phyloP scores from a whole-genome alignment of 2,888 invertebrate genomes.

The Clusia tigrina region DNA sequence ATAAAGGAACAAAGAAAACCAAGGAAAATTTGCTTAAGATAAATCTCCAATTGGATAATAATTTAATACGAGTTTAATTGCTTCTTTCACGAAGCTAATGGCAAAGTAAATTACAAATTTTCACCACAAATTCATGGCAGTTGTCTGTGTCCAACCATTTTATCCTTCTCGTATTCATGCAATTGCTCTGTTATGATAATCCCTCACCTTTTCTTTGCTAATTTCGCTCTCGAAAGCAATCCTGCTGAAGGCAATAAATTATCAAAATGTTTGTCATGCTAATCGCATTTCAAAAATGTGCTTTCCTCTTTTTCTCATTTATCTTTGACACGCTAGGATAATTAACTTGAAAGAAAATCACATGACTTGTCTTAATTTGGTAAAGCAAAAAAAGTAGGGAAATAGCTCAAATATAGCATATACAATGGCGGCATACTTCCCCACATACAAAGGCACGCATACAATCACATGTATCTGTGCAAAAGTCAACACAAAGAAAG shows the following conservation, averaged over 20 bases:
- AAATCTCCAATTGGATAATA: too few relatives aligned
- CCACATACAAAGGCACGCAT: not conserved
- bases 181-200: conserved; percentile 12
- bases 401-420: conserved; percentile 22
- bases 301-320: conserved; percentile 6
- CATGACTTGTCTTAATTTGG: conserved; percentile 27
- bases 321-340: conserved; percentile 20
- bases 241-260: conserved; percentile 22
- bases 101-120: too few relatives aligned
- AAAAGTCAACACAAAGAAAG: not conserved
- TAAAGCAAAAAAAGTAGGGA: not conserved
- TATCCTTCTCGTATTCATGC: not conserved
- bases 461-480: not conserved
- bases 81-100: too few relatives aligned
- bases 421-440: not conserved
- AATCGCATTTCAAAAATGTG: conserved; percentile 26
- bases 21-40: too few relatives aligned
- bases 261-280: conserved; percentile 29
- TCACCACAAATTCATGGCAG: too few relatives aligned
- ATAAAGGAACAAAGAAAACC: too few relatives aligned
- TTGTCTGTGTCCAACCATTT: conserved; percentile 2
- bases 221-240: conserved; percentile 14
- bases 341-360: conserved; percentile 28
- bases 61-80: too few relatives aligned
- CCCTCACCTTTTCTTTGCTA: conserved; percentile 17